Conservation (phyloP, 2,113 vertebrate species). For the Merops nubicus region DNA sequence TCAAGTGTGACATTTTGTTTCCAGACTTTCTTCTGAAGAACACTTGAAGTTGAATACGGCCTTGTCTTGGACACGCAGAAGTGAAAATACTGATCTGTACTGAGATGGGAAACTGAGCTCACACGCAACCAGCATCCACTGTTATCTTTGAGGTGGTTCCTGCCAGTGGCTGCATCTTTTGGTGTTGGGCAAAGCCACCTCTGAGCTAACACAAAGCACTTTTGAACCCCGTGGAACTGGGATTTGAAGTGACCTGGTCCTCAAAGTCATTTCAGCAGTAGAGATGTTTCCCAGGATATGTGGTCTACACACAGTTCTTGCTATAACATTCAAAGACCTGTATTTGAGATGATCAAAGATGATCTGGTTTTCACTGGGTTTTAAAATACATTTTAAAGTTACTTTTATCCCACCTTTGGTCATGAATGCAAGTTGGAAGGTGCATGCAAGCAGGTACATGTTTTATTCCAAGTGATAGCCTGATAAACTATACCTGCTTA, state of each 20-base stretch:
- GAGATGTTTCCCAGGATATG: not conserved
- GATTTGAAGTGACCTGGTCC: not conserved
- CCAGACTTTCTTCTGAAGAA: not conserved
- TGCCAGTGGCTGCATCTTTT: not conserved
- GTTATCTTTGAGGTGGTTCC: not conserved
- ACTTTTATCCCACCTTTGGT: not conserved
- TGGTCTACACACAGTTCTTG: not conserved
- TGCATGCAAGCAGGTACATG: not conserved
- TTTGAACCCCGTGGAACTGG: not conserved
- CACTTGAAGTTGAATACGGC: not conserved
- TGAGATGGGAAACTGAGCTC: not conserved
- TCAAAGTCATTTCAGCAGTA: not conserved
- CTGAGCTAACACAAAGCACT: not conserved
- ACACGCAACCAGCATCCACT: not conserved
- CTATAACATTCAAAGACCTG: not conserved
- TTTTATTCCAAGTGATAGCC: not conserved
- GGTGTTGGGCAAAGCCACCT: not conserved
- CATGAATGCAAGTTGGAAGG: not conserved
- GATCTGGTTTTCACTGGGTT: not conserved
- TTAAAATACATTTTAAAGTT: not conserved
- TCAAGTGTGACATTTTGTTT: constrained; percentile 7
- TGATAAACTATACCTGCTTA: not conserved
- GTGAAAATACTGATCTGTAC: not conserved
- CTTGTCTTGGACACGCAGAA: not conserved
- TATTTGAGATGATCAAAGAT: not conserved